Evolutionary conservation across 2,888 invertebrate species (phyloP).

Genomic region (Altica lythri): DNA sequence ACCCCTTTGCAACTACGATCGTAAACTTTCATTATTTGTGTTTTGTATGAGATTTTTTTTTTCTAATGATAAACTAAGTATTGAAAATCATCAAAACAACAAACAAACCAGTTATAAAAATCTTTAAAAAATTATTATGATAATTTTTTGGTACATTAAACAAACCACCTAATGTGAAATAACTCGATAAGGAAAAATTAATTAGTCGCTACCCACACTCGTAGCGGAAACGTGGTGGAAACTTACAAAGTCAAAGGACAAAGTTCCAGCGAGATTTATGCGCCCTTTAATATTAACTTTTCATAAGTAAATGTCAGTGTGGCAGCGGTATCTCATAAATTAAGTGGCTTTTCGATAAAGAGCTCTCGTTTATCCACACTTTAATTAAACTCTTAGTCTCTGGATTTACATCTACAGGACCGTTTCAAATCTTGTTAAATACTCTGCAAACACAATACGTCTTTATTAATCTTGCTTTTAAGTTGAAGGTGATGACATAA

Average conservation of each 20-base stretch:
- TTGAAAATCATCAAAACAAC: too few species aligned
- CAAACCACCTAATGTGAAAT: slow-evolving; percentile 1
- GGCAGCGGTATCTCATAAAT: slow-evolving; percentile 34
- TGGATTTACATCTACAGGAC: slow-evolving; percentile 3
- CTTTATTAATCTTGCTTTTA: too few species aligned
- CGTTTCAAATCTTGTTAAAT: background rate
- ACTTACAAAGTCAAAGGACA: slow-evolving; percentile 24
- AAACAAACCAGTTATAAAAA: too few species aligned
- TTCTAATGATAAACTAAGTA: too few species aligned
- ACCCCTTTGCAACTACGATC: too few species aligned
- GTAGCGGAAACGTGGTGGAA: background rate
- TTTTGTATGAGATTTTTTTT: too few species aligned
- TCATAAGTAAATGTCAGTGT: slow-evolving; percentile 31
- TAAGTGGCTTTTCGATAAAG: slow-evolving; percentile 38
- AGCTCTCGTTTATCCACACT: slow-evolving; percentile 33
- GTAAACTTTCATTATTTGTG: too few species aligned
- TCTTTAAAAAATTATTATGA: too few species aligned
- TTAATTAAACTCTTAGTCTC: slow-evolving; percentile 34
- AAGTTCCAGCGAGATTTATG: slow-evolving; percentile 26
- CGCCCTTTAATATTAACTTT: slow-evolving; percentile 31
- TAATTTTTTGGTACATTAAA: too few species aligned
- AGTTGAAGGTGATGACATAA: too few species aligned
- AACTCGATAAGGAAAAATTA: slow-evolving; percentile 9
- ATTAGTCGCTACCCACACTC: slow-evolving; percentile 1
- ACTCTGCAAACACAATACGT: too few species aligned